Evolutionary conservation across 1,140 invertebrate species (phyloP).

Genomic region (Octopus sinensis): DNA sequence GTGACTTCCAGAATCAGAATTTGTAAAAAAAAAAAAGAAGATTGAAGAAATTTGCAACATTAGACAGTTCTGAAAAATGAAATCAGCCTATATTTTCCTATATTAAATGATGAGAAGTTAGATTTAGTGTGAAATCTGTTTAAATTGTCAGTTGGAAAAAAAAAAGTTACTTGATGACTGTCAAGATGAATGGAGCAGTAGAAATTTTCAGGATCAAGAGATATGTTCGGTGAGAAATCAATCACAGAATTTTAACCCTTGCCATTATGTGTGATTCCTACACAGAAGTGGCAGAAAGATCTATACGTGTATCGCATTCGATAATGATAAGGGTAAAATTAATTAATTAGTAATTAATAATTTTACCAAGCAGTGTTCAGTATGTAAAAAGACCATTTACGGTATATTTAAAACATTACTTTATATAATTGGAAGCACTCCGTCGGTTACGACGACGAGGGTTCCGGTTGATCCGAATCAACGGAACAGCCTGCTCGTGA

Average conservation of each 20-base stretch:
- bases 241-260: background rate
- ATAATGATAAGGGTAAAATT: background rate
- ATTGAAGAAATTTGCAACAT: background rate
- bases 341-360: too few relatives aligned
- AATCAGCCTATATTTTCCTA: background rate
- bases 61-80: background rate
- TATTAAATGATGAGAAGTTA: background rate
- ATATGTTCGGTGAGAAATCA: constrained; percentile 8
- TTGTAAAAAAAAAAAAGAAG: background rate
- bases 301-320: background rate
- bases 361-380: too few relatives aligned
- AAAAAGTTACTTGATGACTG: background rate
- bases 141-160: background rate
- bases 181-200: background rate
- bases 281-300: background rate
- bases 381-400: too few relatives aligned
- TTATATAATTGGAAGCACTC: too few relatives aligned
- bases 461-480: too few relatives aligned
- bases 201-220: background rate
- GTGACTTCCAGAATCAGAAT: background rate
- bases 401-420: too few relatives aligned
- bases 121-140: background rate
- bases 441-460: too few relatives aligned
- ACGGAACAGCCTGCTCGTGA: too few relatives aligned
- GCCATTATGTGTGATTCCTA: background rate